Evolutionary conservation across 2,113 vertebrate species (phyloP), one percentile per base, ranked within the genome.

Genomic region (Melanotaenia duboulayi): DNA sequence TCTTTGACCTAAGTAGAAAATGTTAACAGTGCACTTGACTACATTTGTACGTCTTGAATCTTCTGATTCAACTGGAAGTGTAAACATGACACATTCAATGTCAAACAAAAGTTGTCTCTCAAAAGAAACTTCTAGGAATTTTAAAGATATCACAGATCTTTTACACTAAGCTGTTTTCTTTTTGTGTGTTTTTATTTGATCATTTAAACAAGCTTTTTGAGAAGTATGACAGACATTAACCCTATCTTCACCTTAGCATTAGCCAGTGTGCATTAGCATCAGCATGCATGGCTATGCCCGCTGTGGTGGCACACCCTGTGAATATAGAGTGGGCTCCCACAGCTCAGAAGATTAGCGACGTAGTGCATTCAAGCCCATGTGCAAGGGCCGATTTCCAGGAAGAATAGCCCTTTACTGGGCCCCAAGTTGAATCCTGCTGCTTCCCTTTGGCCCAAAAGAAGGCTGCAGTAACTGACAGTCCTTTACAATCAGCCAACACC

Each of bases 371-470:
- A 92, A 84, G 90, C 85, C 93, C 91, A 92, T 89, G 77, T 92
- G 77, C 87, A 1, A 89, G 88, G 93, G 78, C 92, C 82, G 90
- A 94, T 94, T 94, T 94, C 91, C 89, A 85, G 74, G 68, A 95
- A 96, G 94, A 96, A 96, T 94, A 90, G 92, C 73, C 85, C 91
- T 95, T 94, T 95, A 90, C 93, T 93, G 93, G 89, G 93, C 91
- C 89, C 92, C 86, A 77, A 89, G 92, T 95, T 95, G 94, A 95
- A 95, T 95, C 92, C 91, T 80, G 80, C 90, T 95, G 93, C 90
- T 93, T 95, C 92, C 92, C 91, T 91, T 76, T 91, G 84, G 90
- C 92, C 93, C 84, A 93, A 83, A 80, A 87, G 86, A 94, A 87
- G 83, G 83, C 77, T 81, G 91, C 89, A 76, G 83, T 92, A 94